A percentile compares a stretch with the other conserved stretches of the same genome.
These are phyloP conservation scores for Prosopocoilus inquinatus DNA, from an alignment of 2,888 invertebrate species.

Conservation along the genomic window DNA sequence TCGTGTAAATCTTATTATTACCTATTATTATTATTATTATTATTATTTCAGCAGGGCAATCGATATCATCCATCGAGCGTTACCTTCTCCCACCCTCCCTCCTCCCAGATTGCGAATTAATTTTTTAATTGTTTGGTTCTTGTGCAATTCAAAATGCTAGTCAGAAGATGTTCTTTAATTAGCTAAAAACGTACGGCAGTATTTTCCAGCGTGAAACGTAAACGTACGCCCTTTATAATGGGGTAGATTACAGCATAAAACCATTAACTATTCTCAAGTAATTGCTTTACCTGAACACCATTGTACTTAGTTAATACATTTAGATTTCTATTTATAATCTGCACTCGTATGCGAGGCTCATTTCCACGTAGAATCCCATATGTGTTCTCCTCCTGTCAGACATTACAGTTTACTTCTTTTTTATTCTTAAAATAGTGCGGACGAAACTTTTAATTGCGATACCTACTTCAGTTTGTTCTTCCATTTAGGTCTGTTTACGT, in stretches of 20 bases:
- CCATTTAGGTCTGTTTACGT: no score
- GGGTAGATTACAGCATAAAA: conserved; percentile 5
- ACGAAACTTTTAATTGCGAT: no score
- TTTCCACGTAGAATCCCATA: neutral
- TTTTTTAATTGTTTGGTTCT: no score
- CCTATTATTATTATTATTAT: no score
- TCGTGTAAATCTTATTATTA: no score
- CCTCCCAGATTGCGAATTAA: no score
- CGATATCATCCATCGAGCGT: no score
- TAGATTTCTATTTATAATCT: conserved; percentile 5
- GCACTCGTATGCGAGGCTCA: conserved; percentile 1
- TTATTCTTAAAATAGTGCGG: neutral
- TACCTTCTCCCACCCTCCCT: no score
- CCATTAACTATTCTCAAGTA: conserved; percentile 3
- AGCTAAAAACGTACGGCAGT: neutral
- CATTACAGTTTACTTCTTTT: neutral
- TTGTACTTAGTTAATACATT: conserved; percentile 4
- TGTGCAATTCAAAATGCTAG: no score
- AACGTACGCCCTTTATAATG: conserved; percentile 1
- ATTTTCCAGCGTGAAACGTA: neutral
- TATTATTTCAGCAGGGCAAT: no score
- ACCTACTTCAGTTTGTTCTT: no score
- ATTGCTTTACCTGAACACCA: conserved; percentile 4
- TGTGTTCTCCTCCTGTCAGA: neutral
- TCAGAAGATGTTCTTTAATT: neutral